Percentiles rank a stretch among this genome's conserved stretches.
These are phyloP conservation scores for Epinotia bilunana DNA, from an alignment of 2,888 invertebrate species.

Conservation along the genomic window DNA sequence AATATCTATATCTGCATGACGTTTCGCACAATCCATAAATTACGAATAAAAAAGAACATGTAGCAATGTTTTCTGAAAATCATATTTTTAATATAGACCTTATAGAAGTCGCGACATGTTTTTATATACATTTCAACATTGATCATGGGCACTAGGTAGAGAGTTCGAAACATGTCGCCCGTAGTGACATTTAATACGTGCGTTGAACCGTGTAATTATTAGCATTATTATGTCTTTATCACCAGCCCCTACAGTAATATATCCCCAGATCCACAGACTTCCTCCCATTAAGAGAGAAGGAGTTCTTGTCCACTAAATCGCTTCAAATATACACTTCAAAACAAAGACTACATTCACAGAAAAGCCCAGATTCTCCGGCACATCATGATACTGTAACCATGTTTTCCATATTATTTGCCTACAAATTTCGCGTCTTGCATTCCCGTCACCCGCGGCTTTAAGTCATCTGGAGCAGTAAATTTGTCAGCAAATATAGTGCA, in stretches of 20 bases:
- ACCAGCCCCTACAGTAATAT: background rate
- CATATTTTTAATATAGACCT: no score
- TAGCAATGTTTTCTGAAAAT: no score
- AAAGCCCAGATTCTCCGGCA: background rate
- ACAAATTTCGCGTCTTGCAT: conserved; percentile 25
- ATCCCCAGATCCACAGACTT: background rate
- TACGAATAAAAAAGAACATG: no score
- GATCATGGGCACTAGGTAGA: no score
- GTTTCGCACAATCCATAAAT: no score
- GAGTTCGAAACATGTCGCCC: no score
- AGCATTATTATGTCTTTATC: background rate
- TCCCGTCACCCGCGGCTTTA: conserved; percentile 30
- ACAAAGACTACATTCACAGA: background rate
- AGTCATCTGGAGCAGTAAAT: conserved; percentile 40
- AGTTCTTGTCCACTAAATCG: background rate
- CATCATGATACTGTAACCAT: background rate
- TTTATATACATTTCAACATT: no score
- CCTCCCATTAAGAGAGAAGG: background rate
- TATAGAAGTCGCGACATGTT: no score
- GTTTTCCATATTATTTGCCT: conserved; percentile 19
- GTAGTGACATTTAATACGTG: no score
- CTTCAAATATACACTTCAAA: background rate
- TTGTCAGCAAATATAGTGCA: conserved; percentile 42
- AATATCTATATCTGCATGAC: no score
- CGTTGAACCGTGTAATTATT: no score